These are phyloP conservation scores for Rhizomys pruinosus DNA, from an alignment of 2,113 vertebrate species.

Conservation along the genomic window DNA sequence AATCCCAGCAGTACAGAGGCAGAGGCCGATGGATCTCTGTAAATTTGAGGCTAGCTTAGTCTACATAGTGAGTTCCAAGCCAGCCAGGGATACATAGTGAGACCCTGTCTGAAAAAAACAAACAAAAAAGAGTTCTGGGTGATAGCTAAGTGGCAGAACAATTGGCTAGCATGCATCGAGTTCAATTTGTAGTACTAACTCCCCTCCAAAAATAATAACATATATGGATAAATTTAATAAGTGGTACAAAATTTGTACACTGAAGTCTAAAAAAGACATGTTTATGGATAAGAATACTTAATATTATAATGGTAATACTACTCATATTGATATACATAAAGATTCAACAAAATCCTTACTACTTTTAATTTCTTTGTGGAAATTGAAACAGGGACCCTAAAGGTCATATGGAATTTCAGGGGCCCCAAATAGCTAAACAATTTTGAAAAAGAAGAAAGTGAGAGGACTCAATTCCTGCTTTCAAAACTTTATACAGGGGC, in stretches of 20 bases:
- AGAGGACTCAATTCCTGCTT: neutral
- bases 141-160: neutral
- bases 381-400: conserved; percentile 22
- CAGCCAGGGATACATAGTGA: neutral
- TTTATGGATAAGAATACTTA: conserved; percentile 50
- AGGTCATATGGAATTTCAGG: conserved; percentile 46
- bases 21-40: neutral
- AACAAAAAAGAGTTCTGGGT: neutral
- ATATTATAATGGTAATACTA: neutral
- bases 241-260: neutral
- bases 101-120: too few relatives aligned
- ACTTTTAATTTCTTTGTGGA: conserved; percentile 43
- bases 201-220: too few relatives aligned
- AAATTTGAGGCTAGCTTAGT: neutral
- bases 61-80: neutral
- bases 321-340: neutral
- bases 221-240: conserved; percentile 38
- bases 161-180: neutral
- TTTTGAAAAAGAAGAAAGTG: conserved; percentile 27
- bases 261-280: conserved; percentile 29
- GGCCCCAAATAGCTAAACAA: conserved; percentile 14
- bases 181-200: neutral
- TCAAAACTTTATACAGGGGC: conserved; percentile 52
- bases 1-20: neutral
- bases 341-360: conserved; percentile 12